Evolutionary conservation across 2,797 vertebrate genomes (phyloP).

Genomic region (Chelidonichthys spinosus): DNA sequence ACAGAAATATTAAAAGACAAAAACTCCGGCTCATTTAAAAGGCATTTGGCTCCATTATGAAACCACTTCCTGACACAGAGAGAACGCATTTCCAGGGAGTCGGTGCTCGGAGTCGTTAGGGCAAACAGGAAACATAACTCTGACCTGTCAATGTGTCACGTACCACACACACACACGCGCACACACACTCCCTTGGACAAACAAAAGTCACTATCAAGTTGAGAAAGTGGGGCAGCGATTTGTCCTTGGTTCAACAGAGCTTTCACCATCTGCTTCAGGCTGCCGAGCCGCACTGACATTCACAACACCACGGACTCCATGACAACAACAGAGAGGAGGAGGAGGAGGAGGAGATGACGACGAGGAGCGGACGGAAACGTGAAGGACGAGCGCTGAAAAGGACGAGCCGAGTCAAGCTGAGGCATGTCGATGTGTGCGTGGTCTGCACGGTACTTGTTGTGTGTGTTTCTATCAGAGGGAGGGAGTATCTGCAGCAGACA

Average conservation of each 20-base stretch:
- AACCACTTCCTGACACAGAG: slow-evolving; percentile 58
- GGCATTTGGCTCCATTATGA: slow-evolving; percentile 23
- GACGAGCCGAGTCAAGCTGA: slow-evolving; percentile 69
- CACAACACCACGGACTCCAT: slow-evolving; percentile 13
- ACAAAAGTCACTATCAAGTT: slow-evolving; percentile 45
- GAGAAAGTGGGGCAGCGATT: slow-evolving; percentile 63
- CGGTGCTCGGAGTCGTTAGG: slow-evolving; percentile 44
- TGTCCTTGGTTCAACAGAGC: slow-evolving; percentile 45
- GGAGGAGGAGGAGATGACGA: background rate
- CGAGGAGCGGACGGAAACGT: slow-evolving; percentile 39
- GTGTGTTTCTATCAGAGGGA: background rate
- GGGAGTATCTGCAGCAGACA: slow-evolving; percentile 44
- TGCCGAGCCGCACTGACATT: slow-evolving; percentile 26
- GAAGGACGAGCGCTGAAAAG: slow-evolving; percentile 48
- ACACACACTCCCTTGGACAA: slow-evolving; percentile 10
- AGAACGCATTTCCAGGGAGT: slow-evolving; percentile 53
- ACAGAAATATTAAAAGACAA: slow-evolving; percentile 7
- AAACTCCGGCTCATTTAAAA: slow-evolving; percentile 10
- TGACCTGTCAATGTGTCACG: slow-evolving; percentile 56
- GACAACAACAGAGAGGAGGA: slow-evolving; percentile 6
- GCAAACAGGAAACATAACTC: slow-evolving; percentile 72
- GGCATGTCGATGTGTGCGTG: slow-evolving; percentile 65
- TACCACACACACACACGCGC: slow-evolving; percentile 8
- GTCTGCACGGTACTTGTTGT: slow-evolving; percentile 15
- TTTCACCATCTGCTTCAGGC: slow-evolving; percentile 63